Conservation (phyloP, 2,888 invertebrate species). For the Ichneumoninae sp. region DNA sequence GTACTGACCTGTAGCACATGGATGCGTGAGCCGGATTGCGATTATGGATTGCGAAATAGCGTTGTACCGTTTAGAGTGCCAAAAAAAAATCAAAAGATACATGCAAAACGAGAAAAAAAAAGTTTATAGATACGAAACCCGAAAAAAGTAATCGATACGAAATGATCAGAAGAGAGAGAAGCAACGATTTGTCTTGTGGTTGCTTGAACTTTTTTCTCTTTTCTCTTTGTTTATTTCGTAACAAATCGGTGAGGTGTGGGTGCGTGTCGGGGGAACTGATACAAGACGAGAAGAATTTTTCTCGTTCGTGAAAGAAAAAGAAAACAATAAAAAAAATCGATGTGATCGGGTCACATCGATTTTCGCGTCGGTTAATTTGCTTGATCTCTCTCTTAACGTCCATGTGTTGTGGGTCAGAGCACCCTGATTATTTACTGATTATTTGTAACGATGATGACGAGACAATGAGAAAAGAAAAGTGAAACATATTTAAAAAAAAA, state of each 20-base stretch:
- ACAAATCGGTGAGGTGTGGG: conserved; percentile 80
- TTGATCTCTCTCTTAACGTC: conserved; percentile 77
- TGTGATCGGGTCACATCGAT: conserved; percentile 32
- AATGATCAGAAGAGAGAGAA: conserved; percentile 43
- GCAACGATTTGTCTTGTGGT: conserved; percentile 39
- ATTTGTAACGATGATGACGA: conserved; percentile 67
- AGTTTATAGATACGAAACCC: conserved; percentile 46
- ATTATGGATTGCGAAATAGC: conserved; percentile 81
- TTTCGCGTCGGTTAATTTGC: conserved; percentile 65
- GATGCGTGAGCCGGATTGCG: conserved; percentile 82
- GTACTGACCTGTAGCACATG: conserved; percentile 85
- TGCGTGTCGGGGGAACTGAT: conserved; percentile 75
- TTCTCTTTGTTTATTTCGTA: conserved; percentile 48
- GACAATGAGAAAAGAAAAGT: conserved; percentile 52
- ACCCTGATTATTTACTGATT: conserved; percentile 77
- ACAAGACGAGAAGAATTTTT: conserved; percentile 62
- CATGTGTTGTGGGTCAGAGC: conserved; percentile 85
- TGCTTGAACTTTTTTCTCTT: conserved; percentile 57
- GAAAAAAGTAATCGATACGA: conserved; percentile 46
- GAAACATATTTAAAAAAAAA: conserved; percentile 41
- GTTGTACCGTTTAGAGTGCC: conserved; percentile 72
- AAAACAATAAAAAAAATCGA: conserved; percentile 12
- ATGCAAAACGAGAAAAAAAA: conserved; percentile 65
- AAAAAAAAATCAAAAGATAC: conserved; percentile 64
- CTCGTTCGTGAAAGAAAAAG: conserved; percentile 59